Evolutionary conservation across 2,888 invertebrate species (phyloP).

Genomic region (Caprella mutica): DNA sequence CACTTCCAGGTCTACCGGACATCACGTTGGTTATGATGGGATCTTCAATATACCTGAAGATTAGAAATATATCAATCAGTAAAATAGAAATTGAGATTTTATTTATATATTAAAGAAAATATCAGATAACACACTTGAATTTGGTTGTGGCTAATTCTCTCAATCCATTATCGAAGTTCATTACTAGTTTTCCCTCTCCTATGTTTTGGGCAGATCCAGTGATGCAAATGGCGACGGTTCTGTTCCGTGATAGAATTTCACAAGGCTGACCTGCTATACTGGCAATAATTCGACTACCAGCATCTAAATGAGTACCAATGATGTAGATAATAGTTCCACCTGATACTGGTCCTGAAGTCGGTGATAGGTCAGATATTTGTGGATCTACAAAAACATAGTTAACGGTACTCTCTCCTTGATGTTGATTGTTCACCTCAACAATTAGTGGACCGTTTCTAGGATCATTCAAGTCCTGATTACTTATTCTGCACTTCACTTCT

Average conservation of each 20-base stretch:
- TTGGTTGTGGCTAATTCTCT: conserved; percentile 37
- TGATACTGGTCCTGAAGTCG: conserved; percentile 78
- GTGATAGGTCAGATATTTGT: conserved; percentile 41
- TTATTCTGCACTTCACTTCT: conserved; percentile 80
- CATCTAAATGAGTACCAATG: conserved; percentile 82
- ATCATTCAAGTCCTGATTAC: conserved; percentile 68
- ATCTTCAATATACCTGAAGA: conserved; percentile 42
- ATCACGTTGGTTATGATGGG: conserved; percentile 37
- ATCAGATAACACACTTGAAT: too few relatives aligned
- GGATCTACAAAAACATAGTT: conserved; percentile 84
- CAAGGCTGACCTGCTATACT: conserved; percentile 77
- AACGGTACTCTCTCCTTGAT: conserved; percentile 58
- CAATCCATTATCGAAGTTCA: conserved; percentile 41
- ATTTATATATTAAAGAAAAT: too few relatives aligned
- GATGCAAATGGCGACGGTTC: conserved; percentile 37
- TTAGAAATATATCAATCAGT: too few relatives aligned
- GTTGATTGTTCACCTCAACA: conserved; percentile 59
- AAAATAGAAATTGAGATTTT: too few relatives aligned
- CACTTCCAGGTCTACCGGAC: conserved; percentile 25
- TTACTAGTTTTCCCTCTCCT: conserved; percentile 37
- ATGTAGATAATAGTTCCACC: conserved; percentile 89
- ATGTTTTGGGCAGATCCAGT: conserved; percentile 36
- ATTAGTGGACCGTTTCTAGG: conserved; percentile 75
- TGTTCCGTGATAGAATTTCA: conserved; percentile 48
- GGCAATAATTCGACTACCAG: conserved; percentile 83